Evolutionary conservation across 2,113 vertebrate genomes (phyloP).

Genomic region (Haemorhous mexicanus): DNA sequence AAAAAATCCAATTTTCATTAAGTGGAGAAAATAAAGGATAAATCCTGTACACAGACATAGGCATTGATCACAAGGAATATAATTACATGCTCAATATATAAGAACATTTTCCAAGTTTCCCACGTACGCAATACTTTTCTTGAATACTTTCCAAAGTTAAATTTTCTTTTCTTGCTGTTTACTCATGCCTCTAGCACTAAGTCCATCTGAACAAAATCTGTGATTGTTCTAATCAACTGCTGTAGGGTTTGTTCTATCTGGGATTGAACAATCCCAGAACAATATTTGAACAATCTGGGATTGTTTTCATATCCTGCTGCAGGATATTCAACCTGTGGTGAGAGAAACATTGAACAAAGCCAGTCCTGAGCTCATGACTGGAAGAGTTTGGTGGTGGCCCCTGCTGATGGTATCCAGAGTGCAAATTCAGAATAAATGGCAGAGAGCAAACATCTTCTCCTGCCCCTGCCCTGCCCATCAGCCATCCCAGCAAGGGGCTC

Average conservation of each 20-base stretch:
- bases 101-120: neutral
- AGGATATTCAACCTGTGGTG: neutral
- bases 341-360: neutral
- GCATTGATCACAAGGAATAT: neutral
- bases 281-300: neutral
- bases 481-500: rapidly evolving
- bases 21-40: constrained; percentile 5
- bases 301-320: neutral
- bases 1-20: constrained; percentile 33
- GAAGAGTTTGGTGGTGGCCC: neutral
- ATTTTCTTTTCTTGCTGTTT: neutral
- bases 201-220: neutral
- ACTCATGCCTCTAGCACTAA: neutral
- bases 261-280: neutral
- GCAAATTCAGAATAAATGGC: neutral
- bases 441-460: neutral
- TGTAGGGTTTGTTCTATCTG: neutral
- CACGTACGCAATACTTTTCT: neutral
- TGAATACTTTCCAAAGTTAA: neutral
- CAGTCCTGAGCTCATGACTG: neutral
- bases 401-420: neutral
- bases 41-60: neutral
- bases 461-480: neutral
- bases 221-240: neutral
- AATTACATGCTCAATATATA: neutral